A percentile compares a stretch with the other conserved stretches of the same genome.
phyloP scores from a whole-genome alignment of 2,797 vertebrate species.

The Xenops minutus region DNA sequence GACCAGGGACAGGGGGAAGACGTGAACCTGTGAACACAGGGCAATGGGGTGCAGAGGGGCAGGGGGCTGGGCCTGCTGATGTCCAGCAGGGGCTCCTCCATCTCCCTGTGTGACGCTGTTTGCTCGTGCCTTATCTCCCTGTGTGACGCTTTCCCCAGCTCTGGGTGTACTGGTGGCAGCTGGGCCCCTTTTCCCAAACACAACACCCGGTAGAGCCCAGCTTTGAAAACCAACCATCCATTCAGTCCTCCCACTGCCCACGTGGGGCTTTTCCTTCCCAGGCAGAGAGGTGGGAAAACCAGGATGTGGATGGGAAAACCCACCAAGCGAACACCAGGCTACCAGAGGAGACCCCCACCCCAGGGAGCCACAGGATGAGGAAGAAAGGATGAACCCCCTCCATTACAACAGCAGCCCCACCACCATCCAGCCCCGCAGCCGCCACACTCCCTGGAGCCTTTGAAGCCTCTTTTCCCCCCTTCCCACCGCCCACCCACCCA shows the following conservation, averaged over 20 bases:
- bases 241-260: background rate
- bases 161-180: background rate
- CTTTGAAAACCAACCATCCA: background rate
- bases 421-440: background rate
- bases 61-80: background rate
- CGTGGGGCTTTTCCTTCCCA: background rate
- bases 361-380: background rate
- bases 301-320: background rate
- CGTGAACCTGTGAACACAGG: background rate
- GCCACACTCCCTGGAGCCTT: rapidly evolving
- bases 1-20: rapidly evolving
- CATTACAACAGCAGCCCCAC: background rate
- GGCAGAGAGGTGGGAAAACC: rapidly evolving
- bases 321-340: background rate
- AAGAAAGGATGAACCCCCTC: background rate
- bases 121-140: slow-evolving; percentile 39
- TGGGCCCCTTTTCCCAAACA: slow-evolving; percentile 9
- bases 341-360: background rate
- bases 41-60: background rate
- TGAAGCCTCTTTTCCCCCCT: background rate
- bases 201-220: background rate
- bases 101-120: background rate
- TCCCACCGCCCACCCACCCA: background rate
- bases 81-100: background rate
- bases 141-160: background rate